These are phyloP conservation scores for Poecilus cupreus DNA, from an alignment of 2,888 invertebrate species.

Conservation along the genomic window DNA sequence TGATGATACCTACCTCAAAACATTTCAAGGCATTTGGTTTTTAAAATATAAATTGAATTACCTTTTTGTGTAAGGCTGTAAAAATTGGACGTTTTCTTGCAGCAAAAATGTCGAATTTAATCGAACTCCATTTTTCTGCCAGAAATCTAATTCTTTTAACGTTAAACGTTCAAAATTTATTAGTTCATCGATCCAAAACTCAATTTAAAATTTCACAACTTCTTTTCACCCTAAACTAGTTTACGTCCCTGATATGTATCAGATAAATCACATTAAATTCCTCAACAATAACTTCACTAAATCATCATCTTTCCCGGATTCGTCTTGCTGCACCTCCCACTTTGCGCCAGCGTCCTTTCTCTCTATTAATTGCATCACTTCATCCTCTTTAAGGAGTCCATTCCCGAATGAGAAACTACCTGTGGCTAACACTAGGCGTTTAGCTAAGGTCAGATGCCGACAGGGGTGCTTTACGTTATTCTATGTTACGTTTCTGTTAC, in stretches of 20 bases:
- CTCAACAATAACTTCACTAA: not conserved
- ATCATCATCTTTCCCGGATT: not conserved
- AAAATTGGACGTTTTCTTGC: too few relatives aligned
- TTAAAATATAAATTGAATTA: too few relatives aligned
- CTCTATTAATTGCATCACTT: not conserved
- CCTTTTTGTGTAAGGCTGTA: too few relatives aligned
- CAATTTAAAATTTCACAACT: slow-evolving; percentile 36
- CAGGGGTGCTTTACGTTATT: slow-evolving; percentile 11
- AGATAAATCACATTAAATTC: slow-evolving; percentile 17
- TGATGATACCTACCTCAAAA: too few relatives aligned
- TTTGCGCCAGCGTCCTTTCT: not conserved
- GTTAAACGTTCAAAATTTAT: not conserved
- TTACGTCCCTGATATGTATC: not conserved
- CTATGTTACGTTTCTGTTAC: slow-evolving; percentile 23
- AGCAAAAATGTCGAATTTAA: too few relatives aligned
- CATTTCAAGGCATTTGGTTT: too few relatives aligned
- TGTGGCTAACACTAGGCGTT: slow-evolving; percentile 11
- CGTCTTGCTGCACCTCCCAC: not conserved
- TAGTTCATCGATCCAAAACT: slow-evolving; percentile 13
- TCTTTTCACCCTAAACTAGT: slow-evolving; percentile 6
- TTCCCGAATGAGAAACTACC: not conserved
- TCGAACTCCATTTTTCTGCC: too few relatives aligned
- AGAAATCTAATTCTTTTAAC: too few relatives aligned
- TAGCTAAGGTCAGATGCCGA: slow-evolving; percentile 31
- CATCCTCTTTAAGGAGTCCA: not conserved